A percentile compares a stretch with the other conserved stretches of the same genome.
Evolutionary conservation across 2,888 invertebrate species (phyloP).

Genomic region (Syrista parreyssii): DNA sequence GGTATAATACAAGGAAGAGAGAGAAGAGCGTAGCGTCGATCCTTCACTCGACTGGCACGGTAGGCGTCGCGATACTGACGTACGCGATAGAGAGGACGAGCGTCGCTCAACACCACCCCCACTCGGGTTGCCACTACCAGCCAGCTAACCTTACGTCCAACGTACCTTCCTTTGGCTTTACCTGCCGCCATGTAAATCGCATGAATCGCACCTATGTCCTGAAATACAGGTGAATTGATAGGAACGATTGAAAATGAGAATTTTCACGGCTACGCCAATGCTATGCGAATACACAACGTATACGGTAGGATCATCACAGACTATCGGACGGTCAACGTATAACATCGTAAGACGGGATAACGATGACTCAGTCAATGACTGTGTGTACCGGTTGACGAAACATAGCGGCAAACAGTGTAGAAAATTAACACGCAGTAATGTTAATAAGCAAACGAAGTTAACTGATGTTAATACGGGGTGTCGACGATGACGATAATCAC

Average conservation of each 20-base stretch:
- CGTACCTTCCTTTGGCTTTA: neutral
- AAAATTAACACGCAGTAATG: neutral
- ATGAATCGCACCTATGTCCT: neutral
- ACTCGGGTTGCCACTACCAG: neutral
- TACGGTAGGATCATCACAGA: neutral
- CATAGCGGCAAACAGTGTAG: neutral
- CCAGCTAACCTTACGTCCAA: neutral
- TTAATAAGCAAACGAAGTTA: neutral
- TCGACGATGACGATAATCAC: neutral
- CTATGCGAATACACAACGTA: neutral
- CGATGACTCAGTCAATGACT: neutral
- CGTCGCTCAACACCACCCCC: neutral
- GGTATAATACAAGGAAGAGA: slow-evolving; percentile 3
- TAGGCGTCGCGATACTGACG: slow-evolving; percentile 41
- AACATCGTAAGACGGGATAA: neutral
- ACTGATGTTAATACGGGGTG: neutral
- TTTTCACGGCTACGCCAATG: neutral
- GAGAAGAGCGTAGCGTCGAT: slow-evolving; percentile 26
- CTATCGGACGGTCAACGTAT: neutral
- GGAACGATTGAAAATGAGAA: neutral
- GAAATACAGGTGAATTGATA: neutral
- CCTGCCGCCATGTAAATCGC: neutral
- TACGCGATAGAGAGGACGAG: slow-evolving; percentile 4
- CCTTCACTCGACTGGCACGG: slow-evolving; percentile 20
- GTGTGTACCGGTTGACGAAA: neutral